Percentiles rank a stretch among this genome's conserved stretches.
Conservation (phyloP, 2,113 vertebrate genomes). For the Anser cygnoides region DNA sequence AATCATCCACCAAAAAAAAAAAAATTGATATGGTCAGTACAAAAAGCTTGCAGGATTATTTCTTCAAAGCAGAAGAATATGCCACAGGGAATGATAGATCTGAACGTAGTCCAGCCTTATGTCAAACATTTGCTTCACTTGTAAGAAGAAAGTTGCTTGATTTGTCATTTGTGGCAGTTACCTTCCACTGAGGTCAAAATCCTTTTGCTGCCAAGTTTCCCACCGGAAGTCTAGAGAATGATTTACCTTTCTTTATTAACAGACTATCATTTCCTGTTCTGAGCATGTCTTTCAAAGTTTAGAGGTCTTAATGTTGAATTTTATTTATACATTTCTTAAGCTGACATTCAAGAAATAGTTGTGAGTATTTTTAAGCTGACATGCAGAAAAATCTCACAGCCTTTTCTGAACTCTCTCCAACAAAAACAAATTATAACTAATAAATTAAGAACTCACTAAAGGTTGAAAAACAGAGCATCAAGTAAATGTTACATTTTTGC, state of each 20-base stretch:
- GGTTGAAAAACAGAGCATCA: slow-evolving; percentile 23
- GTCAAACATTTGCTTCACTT: slow-evolving; percentile 73
- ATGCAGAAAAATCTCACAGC: slow-evolving; percentile 40
- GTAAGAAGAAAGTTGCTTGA: slow-evolving; percentile 67
- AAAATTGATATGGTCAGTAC: background rate
- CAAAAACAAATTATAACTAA: slow-evolving; percentile 68
- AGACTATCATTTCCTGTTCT: slow-evolving; percentile 80
- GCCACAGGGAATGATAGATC: slow-evolving; percentile 57
- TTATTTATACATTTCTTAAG: slow-evolving; percentile 65
- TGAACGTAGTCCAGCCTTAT: slow-evolving; percentile 62
- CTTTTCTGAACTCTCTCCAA: slow-evolving; percentile 61
- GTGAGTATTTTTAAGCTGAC: slow-evolving; percentile 52
- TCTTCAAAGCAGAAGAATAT: slow-evolving; percentile 55
- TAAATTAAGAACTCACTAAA: slow-evolving; percentile 64
- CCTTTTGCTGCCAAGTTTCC: slow-evolving; percentile 77
- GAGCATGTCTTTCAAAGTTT: slow-evolving; percentile 58
- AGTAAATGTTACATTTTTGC: background rate
- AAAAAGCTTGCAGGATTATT: slow-evolving; percentile 47
- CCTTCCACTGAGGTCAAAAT: slow-evolving; percentile 71
- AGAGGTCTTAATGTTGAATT: slow-evolving; percentile 66
- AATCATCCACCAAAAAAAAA: background rate
- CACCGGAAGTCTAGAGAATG: slow-evolving; percentile 80
- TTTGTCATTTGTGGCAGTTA: slow-evolving; percentile 75
- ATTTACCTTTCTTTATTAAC: slow-evolving; percentile 82
- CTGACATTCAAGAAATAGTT: slow-evolving; percentile 52